Percentiles rank a stretch among this genome's conserved stretches.
Conservation (phyloP, 2,113 vertebrate species). For the Saguinus imperator region DNA sequence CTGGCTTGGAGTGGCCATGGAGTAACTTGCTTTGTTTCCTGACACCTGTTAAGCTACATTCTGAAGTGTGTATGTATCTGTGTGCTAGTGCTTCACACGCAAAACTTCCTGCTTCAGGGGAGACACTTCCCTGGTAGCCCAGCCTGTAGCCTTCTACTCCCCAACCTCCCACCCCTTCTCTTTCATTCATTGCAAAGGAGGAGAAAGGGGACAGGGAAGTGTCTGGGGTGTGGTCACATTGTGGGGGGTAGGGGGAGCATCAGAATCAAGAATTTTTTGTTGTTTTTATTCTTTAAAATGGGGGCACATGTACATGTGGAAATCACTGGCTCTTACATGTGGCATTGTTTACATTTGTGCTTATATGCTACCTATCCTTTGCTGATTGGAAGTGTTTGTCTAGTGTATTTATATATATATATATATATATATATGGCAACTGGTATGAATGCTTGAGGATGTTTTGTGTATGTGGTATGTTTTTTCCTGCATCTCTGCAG, state of each 20-base stretch:
- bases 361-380: background rate
- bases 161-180: background rate
- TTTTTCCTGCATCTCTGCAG: background rate
- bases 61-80: conserved; percentile 10
- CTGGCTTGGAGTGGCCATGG: background rate
- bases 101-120: conserved; percentile 47
- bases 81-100: conserved; percentile 13
- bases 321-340: background rate
- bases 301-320: background rate
- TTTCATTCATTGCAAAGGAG: conserved; percentile 56
- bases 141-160: background rate
- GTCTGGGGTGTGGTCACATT: conserved; percentile 70
- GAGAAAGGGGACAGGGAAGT: background rate
- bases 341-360: background rate
- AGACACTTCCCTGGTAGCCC: conserved; percentile 10
- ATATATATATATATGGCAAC: too few relatives aligned
- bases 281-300: conserved; percentile 43
- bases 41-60: conserved; percentile 78
- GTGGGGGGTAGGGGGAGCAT: background rate
- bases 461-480: background rate
- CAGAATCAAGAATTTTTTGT: background rate
- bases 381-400: background rate
- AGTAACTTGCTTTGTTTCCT: conserved; percentile 64
- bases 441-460: background rate
- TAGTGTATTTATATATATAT: background rate